These are phyloP conservation scores for Drosophila insularis DNA, from an alignment of 1,140 invertebrate genomes.

Conservation along the genomic window DNA sequence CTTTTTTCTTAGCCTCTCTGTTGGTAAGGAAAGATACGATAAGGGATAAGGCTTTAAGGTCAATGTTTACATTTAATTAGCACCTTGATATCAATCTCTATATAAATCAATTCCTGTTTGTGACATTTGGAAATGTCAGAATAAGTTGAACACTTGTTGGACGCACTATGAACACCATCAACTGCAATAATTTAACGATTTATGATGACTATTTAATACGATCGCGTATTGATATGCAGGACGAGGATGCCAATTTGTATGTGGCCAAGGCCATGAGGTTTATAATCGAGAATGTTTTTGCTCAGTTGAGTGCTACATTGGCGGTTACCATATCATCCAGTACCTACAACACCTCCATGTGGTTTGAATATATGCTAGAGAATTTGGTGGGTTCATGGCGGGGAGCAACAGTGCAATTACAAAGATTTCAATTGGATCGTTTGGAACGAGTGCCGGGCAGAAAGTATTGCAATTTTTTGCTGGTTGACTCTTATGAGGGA, in stretches of 20 bases:
- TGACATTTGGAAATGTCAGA: background rate
- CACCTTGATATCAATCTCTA: constrained; percentile 26
- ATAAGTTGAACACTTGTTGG: background rate
- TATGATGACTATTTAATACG: constrained; percentile 46
- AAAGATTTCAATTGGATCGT: constrained; percentile 22
- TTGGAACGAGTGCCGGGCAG: constrained; percentile 38
- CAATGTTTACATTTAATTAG: constrained; percentile 47
- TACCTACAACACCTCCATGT: constrained; percentile 12
- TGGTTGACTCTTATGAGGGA: constrained; percentile 61
- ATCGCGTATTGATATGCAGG: constrained; percentile 52
- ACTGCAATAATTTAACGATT: constrained; percentile 7
- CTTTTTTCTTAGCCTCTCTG: too few species aligned
- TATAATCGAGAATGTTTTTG: constrained; percentile 58
- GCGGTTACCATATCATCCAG: constrained; percentile 34
- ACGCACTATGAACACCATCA: constrained; percentile 24
- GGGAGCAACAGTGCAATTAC: constrained; percentile 46
- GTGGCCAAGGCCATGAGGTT: constrained; percentile 47
- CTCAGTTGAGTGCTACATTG: constrained; percentile 52
- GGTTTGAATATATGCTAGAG: constrained; percentile 58
- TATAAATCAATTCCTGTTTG: background rate
- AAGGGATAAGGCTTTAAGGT: too few species aligned
- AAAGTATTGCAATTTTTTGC: constrained; percentile 60
- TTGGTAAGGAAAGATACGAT: too few species aligned
- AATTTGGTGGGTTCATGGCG: constrained; percentile 45
- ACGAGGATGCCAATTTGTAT: constrained; percentile 47